Base-by-base conservation (phyloP, 1,140 invertebrate species). In the Bombus confusus region DNA sequence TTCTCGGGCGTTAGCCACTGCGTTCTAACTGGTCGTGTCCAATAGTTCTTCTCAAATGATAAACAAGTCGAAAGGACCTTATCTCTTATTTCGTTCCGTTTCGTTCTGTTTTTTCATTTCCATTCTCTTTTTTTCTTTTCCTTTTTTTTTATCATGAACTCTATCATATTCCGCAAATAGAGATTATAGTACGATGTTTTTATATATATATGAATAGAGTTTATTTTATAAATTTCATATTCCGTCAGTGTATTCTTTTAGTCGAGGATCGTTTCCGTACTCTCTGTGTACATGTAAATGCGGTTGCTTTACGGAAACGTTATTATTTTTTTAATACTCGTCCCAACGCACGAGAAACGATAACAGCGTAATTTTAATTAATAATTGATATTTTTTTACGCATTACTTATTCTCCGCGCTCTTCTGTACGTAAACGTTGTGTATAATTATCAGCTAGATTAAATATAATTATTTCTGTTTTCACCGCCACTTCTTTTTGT, bases 141-240 rank as follows among this genome's bases (percentile, higher is more conserved):
- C 34, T 68, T 76, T 69, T 66, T 66, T 79, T 85, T 71, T 62
- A 73, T 71, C 57, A 25, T 6, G 43, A 78, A 87, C 66, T 73
- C 68, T 34, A 77, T 85, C 69, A 41, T 77, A 86, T 73, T 66
- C 57, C 80, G 52, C 9, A 72, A 77, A 76, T 37, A 52, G 71
- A 75, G 85, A 74, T 85, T 80, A 72, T 57, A 83, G 28, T 79
- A 89, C 71, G 68, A 89, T 74, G 79, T 89, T 89, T 89, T 79
- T 87, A 89, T 52, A 52, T 52, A 52, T 52, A 22, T 52, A 52
- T 22, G 47, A 85, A 86, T 41, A 25, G 74, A 87, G 59, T 86
- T 79, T 88, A 73, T 91, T 91, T 90, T 90, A 88, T 72, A n/a
- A 88, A 86, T 69, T 90, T 77, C 87, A 66, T 86, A 86, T 86